These are phyloP conservation scores for Drosophila borborema DNA, from an alignment of 2,888 invertebrate genomes.

Conservation along the genomic window DNA sequence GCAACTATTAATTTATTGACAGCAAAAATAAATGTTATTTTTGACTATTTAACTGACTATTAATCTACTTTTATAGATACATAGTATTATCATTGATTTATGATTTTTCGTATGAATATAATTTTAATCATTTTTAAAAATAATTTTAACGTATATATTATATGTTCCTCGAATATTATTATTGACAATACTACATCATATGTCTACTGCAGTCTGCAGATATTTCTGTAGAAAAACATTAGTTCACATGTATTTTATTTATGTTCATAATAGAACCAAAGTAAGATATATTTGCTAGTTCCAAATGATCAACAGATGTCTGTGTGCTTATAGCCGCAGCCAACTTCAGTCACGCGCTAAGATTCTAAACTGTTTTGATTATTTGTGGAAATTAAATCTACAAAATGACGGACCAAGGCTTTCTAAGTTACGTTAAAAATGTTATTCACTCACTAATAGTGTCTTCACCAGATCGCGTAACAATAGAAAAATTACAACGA, in stretches of 20 bases:
- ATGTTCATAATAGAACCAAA: background rate
- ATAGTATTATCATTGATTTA: background rate
- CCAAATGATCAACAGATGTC: background rate
- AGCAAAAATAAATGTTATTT: background rate
- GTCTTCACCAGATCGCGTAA: conserved; percentile 72
- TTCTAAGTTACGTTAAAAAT: conserved; percentile 70
- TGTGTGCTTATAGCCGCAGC: conserved; percentile 19
- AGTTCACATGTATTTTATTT: background rate
- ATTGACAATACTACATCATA: background rate
- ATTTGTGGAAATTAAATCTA: background rate
- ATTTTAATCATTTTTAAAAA: background rate
- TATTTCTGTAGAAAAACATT: background rate
- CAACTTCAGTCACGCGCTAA: conserved; percentile 47
- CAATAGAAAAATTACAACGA: conserved; percentile 61
- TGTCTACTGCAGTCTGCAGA: no score
- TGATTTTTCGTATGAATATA: background rate
- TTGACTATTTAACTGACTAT: background rate
- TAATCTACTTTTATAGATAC: background rate
- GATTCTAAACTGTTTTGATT: conserved; percentile 4
- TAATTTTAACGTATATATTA: background rate
- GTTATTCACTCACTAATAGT: conserved; percentile 79
- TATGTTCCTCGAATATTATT: background rate
- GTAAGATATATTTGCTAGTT: background rate
- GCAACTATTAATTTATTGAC: background rate
- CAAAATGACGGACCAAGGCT: conserved; percentile 63